These are phyloP conservation scores for Helleia helle DNA, from an alignment of 2,888 invertebrate genomes.

Conservation along the genomic window DNA sequence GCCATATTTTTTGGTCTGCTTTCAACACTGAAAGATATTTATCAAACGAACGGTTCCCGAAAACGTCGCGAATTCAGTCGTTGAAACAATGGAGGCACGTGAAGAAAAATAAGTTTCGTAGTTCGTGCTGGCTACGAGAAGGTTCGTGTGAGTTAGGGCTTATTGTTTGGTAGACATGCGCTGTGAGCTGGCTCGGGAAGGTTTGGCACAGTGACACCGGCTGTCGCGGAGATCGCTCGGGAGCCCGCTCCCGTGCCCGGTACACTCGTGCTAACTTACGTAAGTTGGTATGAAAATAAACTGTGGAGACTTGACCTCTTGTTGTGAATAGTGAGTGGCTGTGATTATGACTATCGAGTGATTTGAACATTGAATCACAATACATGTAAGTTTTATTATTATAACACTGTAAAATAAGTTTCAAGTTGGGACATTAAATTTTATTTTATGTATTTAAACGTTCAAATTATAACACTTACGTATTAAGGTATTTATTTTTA, in stretches of 20 bases:
- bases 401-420: no score
- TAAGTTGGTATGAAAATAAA: slow-evolving; percentile 33
- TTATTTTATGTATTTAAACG: no score
- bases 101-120: slow-evolving; percentile 49
- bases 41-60: slow-evolving; percentile 20
- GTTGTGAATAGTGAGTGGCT: slow-evolving; percentile 3
- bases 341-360: not conserved
- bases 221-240: slow-evolving; percentile 37
- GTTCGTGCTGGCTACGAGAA: slow-evolving; percentile 40
- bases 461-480: no score
- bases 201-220: slow-evolving; percentile 45
- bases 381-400: not conserved
- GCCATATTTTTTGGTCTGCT: slow-evolving; percentile 16
- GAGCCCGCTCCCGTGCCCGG: slow-evolving; percentile 20
- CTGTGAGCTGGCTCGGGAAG: slow-evolving; percentile 33
- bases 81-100: slow-evolving; percentile 39
- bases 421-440: no score
- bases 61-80: slow-evolving; percentile 24
- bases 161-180: slow-evolving; percentile 61
- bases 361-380: not conserved
- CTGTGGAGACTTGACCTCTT: not conserved
- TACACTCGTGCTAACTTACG: slow-evolving; percentile 44
- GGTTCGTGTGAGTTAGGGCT: slow-evolving; percentile 54
- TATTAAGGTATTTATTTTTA: no score
- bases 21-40: slow-evolving; percentile 20